Evolutionary conservation across 1,140 invertebrate species (phyloP).

Genomic region (Phenacoccus solenopsis): DNA sequence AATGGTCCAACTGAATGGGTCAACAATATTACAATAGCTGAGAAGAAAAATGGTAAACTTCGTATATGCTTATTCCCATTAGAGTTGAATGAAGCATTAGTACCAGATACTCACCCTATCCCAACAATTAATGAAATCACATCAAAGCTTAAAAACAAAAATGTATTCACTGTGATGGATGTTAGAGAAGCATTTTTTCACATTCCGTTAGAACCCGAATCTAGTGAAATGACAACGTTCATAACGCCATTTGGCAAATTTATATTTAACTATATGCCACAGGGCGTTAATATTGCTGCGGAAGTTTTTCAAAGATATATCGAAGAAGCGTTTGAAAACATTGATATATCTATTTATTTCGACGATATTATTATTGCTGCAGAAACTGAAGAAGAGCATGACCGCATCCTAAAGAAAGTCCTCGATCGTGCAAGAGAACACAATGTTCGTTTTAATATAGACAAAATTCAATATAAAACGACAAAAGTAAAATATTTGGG

Average conservation of each 20-base stretch:
- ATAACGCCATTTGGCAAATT: constrained; percentile 29
- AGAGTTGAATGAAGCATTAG: constrained; percentile 23
- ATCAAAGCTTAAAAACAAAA: constrained; percentile 21
- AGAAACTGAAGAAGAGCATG: background rate
- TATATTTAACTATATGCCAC: constrained; percentile 30
- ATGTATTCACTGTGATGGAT: constrained; percentile 23
- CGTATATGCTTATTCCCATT: constrained; percentile 34
- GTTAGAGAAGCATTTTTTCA: constrained; percentile 27
- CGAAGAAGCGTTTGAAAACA: too few relatives aligned
- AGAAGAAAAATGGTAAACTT: constrained; percentile 30
- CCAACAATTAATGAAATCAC: constrained; percentile 23
- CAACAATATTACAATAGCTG: constrained; percentile 31
- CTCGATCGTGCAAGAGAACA: constrained; percentile 6
- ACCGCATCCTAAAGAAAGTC: background rate
- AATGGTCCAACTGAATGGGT: constrained; percentile 29
- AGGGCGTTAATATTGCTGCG: constrained; percentile 28
- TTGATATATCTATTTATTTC: too few relatives aligned
- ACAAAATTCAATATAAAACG: constrained; percentile 31
- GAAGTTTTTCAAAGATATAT: constrained; percentile 31
- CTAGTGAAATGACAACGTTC: constrained; percentile 22
- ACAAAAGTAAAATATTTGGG: constrained; percentile 33
- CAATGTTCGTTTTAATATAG: constrained; percentile 31
- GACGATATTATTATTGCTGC: background rate
- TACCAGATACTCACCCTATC: constrained; percentile 19
- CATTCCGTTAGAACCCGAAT: constrained; percentile 25